Conservation (phyloP, 2,888 invertebrate species). For the Amphipoea oculea region DNA sequence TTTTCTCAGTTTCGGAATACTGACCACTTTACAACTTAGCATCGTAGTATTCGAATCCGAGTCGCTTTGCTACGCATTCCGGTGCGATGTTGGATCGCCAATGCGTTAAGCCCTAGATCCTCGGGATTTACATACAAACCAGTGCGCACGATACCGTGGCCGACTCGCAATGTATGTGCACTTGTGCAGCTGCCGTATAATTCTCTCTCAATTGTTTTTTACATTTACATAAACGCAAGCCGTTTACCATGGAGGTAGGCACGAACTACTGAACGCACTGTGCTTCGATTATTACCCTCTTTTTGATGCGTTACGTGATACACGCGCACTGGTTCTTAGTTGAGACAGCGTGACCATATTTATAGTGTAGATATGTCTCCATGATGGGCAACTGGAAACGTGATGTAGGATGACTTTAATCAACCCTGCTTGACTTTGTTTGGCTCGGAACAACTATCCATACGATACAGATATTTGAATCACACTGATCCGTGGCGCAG, state of each 20-base stretch:
- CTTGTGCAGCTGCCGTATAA: constrained; percentile 53
- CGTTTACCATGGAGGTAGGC: background rate
- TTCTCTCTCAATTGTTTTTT: constrained; percentile 44
- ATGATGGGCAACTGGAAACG: background rate
- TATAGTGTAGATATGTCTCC: background rate
- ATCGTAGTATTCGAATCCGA: constrained; percentile 7
- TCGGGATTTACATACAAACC: constrained; percentile 57
- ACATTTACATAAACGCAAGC: constrained; percentile 34
- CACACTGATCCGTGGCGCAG: background rate
- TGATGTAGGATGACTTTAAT: background rate
- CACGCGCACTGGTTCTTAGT: background rate
- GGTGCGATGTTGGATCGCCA: constrained; percentile 37
- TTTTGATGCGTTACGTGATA: background rate
- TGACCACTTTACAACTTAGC: background rate
- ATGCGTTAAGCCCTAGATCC: constrained; percentile 58
- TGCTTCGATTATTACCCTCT: background rate
- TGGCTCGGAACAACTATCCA: background rate
- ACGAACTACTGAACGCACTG: constrained; percentile 2
- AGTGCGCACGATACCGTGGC: constrained; percentile 33
- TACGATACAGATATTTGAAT: background rate
- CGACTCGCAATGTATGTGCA: constrained; percentile 35
- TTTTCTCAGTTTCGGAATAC: background rate
- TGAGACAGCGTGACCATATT: background rate
- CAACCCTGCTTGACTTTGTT: background rate
- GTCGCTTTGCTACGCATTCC: constrained; percentile 28